phyloP scores from a whole-genome alignment of 2,888 invertebrate species.

The Drosophila subquinaria region DNA sequence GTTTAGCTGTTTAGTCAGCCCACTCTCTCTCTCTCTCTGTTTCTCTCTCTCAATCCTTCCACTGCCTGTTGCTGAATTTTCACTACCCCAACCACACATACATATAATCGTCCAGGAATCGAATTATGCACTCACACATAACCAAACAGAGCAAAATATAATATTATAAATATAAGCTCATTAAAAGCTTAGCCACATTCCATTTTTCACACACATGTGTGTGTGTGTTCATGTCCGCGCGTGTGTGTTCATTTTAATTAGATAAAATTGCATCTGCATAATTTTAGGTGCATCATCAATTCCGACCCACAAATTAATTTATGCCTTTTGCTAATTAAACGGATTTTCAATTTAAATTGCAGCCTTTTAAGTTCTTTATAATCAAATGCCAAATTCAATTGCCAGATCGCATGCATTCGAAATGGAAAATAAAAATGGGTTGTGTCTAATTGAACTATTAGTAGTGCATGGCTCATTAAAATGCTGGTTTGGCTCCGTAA shows the following conservation, averaged over 20 bases:
- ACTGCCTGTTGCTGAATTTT: not conserved
- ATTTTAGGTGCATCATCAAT: constrained; percentile 67
- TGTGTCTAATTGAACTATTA: not conserved
- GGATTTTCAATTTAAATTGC: constrained; percentile 49
- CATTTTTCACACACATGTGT: constrained; percentile 7
- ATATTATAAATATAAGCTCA: constrained; percentile 77
- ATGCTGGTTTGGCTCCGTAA: constrained; percentile 2
- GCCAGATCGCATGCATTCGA: not conserved
- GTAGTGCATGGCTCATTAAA: constrained; percentile 25
- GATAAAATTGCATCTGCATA: constrained; percentile 79
- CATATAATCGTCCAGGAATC: constrained; percentile 4
- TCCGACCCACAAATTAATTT: constrained; percentile 65
- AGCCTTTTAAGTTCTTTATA: not conserved
- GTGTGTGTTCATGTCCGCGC: constrained; percentile 18
- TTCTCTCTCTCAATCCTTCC: too few species aligned
- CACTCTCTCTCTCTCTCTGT: not conserved
- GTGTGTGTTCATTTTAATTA: constrained; percentile 72
- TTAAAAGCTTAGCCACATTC: constrained; percentile 69
- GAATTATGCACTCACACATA: constrained; percentile 39
- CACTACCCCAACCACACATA: not conserved
- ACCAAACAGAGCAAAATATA: constrained; percentile 33
- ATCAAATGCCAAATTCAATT: not conserved
- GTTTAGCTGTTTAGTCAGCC: not conserved
- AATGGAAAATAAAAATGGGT: not conserved
- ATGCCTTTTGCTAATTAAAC: constrained; percentile 70